Base-by-base conservation (phyloP, 2,888 invertebrate genomes). In the Antheraea yamamai region DNA sequence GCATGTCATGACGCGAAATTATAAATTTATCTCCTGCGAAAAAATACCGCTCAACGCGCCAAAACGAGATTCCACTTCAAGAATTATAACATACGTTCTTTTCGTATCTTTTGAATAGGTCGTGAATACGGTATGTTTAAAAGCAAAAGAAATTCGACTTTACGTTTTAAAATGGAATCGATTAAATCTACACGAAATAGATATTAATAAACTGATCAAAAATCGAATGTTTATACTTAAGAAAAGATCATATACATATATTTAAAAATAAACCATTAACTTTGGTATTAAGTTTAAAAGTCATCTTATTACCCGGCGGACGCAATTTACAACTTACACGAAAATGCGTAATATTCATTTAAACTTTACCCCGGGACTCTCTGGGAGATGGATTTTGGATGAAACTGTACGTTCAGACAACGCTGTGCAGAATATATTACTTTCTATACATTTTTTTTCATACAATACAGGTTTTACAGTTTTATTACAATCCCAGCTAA, bases 281-380 rank as follows among this genome's bases (percentile, higher is more conserved):
- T 86, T 91, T 89, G 73, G 81, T 81, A 86, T 86, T 82, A 87
- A 91, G 87, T 91, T 90, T 82, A 85, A 86, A 92, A 92, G 90
- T 91, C 89, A 86, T 90, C 87, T 87, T 90, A 88, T 90, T 89
- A 91, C 83, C 83, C 86, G 84, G 87, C 87, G 86, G 89, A 91
- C 85, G 89, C 88, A 89, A 92, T 92, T 91, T 90, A 85, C 84
- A 91, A 91, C 85, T 90, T 88, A 87, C 85, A 88, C 86, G 85
- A 87, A 88, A 91, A 88, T 85, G 81, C 85, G 85, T 87, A 86
- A 88, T 90, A 87, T 89, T 88, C 87, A 87, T 90, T 90, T 88
- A 87, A 90, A 90, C 87, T 90, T 88, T 79, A 77, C 79, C 76
- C 79, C 76, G 83, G 83, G 55, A 74, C 74, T 64, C 39, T 52